A percentile compares a stretch with the other conserved stretches of the same genome.
phyloP scores from a whole-genome alignment of 2,113 vertebrate species.

The Pandion haliaetus region DNA sequence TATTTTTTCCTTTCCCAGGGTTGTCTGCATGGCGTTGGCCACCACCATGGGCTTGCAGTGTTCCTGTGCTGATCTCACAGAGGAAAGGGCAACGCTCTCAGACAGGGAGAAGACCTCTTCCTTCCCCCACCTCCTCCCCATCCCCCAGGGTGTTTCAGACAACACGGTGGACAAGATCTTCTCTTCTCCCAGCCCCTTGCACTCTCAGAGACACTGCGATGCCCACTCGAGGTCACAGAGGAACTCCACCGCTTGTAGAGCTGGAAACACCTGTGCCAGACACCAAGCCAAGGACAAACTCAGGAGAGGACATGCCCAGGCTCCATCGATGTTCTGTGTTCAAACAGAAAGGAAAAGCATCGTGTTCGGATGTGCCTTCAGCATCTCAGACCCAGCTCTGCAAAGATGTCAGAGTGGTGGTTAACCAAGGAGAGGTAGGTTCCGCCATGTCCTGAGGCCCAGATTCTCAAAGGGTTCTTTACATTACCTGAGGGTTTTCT shows the following conservation, averaged over 20 bases:
- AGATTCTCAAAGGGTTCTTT: not conserved
- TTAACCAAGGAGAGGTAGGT: not conserved
- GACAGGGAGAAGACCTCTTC: not conserved
- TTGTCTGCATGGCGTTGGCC: not conserved
- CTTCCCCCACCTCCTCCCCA: not conserved
- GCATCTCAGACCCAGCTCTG: not conserved
- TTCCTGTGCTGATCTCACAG: not conserved
- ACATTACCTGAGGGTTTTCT: not conserved
- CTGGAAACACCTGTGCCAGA: not conserved
- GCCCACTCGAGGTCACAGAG: not conserved
- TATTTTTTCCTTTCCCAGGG: not conserved
- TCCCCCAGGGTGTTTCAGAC: not conserved
- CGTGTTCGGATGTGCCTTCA: accelerated
- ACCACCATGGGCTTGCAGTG: accelerated
- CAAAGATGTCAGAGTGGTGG: not conserved
- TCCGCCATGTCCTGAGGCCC: not conserved
- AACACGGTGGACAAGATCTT: not conserved
- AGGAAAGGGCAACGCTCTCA: not conserved
- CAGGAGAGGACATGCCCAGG: not conserved
- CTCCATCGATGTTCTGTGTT: accelerated
- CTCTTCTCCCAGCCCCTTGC: not conserved
- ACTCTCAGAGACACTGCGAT: not conserved
- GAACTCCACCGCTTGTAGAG: not conserved
- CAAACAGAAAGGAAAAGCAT: not conserved
- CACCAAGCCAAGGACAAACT: not conserved